phyloP scores from a whole-genome alignment of 2,888 invertebrate species.

The Mechanitis mazaeus region DNA sequence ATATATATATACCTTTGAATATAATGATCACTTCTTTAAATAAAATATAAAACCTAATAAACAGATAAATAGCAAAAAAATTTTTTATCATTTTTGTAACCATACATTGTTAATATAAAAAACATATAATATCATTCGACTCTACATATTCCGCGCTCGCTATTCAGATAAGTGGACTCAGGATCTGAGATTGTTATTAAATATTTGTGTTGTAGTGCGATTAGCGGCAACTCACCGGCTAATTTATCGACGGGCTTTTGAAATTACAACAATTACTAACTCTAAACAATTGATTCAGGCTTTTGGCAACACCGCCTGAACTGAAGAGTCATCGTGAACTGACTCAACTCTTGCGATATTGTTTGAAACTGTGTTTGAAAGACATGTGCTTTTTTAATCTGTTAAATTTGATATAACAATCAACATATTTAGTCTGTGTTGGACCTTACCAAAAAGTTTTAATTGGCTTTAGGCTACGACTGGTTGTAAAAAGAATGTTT shows the following conservation, averaged over 20 bases:
- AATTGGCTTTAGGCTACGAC: neutral
- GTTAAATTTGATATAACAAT: neutral
- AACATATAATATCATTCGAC: conserved; percentile 27
- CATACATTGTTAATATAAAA: neutral
- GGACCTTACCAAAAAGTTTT: neutral
- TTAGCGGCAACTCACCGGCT: conserved; percentile 69
- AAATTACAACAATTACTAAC: conserved; percentile 28
- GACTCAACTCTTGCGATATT: conserved; percentile 16
- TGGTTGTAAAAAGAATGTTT: neutral
- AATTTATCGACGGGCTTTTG: conserved; percentile 57
- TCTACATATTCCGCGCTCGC: conserved; percentile 39
- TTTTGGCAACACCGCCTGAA: conserved; percentile 24
- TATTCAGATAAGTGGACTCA: conserved; percentile 73
- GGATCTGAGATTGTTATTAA: conserved; percentile 75
- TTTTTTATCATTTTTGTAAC: too few relatives aligned
- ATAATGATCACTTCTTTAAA: too few relatives aligned
- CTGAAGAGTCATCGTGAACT: conserved; percentile 22
- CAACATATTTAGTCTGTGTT: neutral
- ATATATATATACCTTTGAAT: too few relatives aligned
- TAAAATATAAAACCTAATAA: too few relatives aligned
- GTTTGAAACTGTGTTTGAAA: conserved; percentile 7
- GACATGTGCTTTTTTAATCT: too few relatives aligned
- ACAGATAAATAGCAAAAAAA: too few relatives aligned
- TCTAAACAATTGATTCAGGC: conserved; percentile 39
- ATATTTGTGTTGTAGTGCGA: conserved; percentile 75